Evolutionary conservation across 2,888 invertebrate species (phyloP), one percentile per base, ranked within the genome.

Genomic region (Xestia ashworthii): DNA sequence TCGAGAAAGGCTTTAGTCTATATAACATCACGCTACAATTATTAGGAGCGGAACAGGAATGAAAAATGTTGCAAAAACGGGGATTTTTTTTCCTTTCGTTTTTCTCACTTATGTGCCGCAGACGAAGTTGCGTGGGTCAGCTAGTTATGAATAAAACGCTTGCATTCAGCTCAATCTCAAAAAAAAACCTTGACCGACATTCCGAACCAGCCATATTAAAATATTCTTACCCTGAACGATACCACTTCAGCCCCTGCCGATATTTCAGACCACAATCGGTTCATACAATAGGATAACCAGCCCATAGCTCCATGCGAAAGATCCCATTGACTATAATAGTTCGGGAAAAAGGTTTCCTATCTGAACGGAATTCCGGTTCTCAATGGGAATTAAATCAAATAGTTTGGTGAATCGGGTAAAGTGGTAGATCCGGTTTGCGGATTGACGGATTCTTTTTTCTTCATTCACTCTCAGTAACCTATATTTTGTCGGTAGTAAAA

Each of bases 281-380:
- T 72, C 44, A 55, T 69, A 80, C 74, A 82, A 84, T 69, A 38
- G 84, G 6, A 16, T 14, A 32, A 60, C 32, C 46, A 19, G 41
- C 58, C 46, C 38, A 67, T 46, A 69, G 50, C 55, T 19, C 44
- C 16, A 14, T 64, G 46, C 32, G 46, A 22, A 14, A 32, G 55
- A 60, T 32, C 55, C 75, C 69, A 74, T 78, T 74, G 83, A 83
- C 74, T 74, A 73, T 74, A 85, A 75, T 80, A 75, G 78, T 58
- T 62, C 32, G 9, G 71, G 74, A 55, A 78, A 86, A 87, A 80
- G 87, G 76, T 85, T 46, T 16, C n/a, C 41, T 55, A 84, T 82
- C 44, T 22, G 64, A 58, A 55, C 38, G 72, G 70, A 70, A 84
- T 84, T 81, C 76, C 38, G 50, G 48, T 41, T 38, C 38, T 58